Base-by-base conservation (phyloP, 2,113 vertebrate species). In the Clarias gariepinus region DNA sequence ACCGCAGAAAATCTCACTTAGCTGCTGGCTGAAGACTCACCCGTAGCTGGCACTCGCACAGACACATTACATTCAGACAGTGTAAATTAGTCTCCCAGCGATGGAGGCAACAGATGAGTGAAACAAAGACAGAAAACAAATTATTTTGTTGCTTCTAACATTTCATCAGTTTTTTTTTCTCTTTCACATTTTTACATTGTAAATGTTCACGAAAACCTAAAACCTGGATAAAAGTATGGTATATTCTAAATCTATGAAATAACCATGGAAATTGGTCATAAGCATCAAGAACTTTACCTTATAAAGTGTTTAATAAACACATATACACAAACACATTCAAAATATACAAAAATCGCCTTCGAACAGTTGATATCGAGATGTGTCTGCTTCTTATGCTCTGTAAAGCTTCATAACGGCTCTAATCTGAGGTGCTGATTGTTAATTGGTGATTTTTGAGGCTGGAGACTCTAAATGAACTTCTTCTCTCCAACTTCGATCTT, bases 11-110 rank as follows among this genome's bases (percentile, higher is more conserved):
- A 64, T 47, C 33, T 84, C 85, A 47, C n/a, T 41, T 79, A 57
- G 87, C 78, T 85, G 61, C 58, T 85, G 83, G 69, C 71, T 83
- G 61, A 87, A 82, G 69, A 87, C 52, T 41, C 68, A 55, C 60
- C 21, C 21, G 15, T 52, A 73, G 66, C 63, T 83, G 30, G 73
- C 82, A 53, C 47, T 47, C n/a, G 28, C 83, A 57, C 78, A 73
- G 53, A 64, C 55, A 57, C 83, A 74, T 78, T 64, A 13, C 68
- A 58, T 36, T 58, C 73, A 71, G n/a, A 30, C 52, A 82, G 53
- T 86, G 78, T 86, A 69, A 85, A 88, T 82, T 74, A 88, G 73
- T 85, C 81, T 68, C 58, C 53, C 23, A 23, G 55, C 18, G 41
- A 86, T 47, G 28, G 33, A 82, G 41, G 33, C 11, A 88, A 57